Conservation (phyloP, 2,797 vertebrate species). For the Characodon lateralis region DNA sequence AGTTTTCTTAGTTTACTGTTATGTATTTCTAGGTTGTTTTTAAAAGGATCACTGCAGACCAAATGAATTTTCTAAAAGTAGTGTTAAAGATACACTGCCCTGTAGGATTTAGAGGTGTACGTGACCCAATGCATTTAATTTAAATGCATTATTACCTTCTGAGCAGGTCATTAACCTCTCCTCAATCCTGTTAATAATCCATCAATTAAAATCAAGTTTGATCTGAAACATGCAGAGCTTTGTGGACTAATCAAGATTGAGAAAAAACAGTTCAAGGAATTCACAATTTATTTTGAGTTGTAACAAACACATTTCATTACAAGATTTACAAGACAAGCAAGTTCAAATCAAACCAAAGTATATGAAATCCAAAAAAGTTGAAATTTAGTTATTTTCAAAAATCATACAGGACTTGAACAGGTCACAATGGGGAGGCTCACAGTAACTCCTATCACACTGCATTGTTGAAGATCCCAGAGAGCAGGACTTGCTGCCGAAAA, state of each 20-base stretch:
- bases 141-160: conserved; percentile 4
- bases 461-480: neutral
- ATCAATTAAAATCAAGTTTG: neutral
- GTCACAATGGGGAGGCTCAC: too few relatives aligned
- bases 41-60: neutral
- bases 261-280: neutral
- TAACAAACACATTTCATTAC: neutral
- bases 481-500: neutral
- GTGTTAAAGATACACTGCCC: neutral
- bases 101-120: neutral
- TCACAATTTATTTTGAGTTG: neutral
- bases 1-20: neutral
- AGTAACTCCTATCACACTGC: neutral
- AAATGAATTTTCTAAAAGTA: neutral
- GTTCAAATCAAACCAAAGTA: neutral
- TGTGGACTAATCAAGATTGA: neutral
- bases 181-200: conserved; percentile 5
- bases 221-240: conserved; percentile 3
- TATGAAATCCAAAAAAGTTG: neutral
- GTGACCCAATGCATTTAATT: neutral
- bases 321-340: neutral
- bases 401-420: neutral
- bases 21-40: neutral
- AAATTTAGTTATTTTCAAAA: neutral
- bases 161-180: neutral